Conservation (phyloP, 2,113 vertebrate species). For the Stegostoma tigrinum region DNA sequence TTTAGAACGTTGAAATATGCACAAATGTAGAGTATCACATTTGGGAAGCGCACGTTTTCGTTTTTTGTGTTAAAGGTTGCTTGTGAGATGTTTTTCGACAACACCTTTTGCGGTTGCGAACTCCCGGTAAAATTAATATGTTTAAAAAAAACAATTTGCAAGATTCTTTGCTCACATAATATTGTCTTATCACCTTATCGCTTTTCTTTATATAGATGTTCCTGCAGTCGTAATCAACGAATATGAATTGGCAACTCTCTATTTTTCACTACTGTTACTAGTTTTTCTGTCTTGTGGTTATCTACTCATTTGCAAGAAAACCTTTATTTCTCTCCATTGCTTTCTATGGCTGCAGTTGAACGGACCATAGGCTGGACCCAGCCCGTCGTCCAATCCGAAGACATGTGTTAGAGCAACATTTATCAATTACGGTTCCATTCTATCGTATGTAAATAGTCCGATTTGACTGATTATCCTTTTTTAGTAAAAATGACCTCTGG, state of each 20-base stretch:
- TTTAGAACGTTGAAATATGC: background rate
- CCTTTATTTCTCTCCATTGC: background rate
- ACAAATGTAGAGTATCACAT: background rate
- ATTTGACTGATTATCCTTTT: background rate
- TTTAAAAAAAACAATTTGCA: background rate
- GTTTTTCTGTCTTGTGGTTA: background rate
- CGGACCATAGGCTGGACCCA: background rate
- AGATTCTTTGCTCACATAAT: background rate
- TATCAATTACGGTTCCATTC: background rate
- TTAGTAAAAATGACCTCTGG: background rate
- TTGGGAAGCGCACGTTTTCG: background rate
- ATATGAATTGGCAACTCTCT: background rate
- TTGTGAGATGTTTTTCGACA: background rate
- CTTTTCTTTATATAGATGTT: background rate
- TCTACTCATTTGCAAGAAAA: background rate
- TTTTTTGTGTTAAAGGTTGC: background rate
- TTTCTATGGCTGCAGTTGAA: background rate
- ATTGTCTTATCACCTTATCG: background rate
- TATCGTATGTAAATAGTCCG: background rate
- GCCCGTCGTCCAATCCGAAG: background rate
- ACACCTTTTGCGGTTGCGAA: background rate
- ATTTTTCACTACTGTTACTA: background rate
- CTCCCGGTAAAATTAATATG: background rate
- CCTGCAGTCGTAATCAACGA: background rate
- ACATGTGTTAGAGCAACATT: background rate